Conservation (phyloP, 2,888 invertebrate genomes). For the Bellardia bayeri region DNA sequence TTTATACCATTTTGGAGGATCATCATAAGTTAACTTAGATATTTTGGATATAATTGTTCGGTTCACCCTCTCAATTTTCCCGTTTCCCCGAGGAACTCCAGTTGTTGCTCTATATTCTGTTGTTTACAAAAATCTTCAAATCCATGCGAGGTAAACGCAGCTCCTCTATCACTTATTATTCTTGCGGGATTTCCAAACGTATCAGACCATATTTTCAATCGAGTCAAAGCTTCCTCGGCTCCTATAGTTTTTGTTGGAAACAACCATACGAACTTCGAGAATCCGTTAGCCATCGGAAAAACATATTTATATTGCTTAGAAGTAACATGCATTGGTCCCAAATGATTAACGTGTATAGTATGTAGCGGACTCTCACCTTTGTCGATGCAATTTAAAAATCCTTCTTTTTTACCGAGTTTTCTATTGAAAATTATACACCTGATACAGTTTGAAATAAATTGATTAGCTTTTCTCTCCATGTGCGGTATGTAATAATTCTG, state of each 20-base stretch:
- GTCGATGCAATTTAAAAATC: neutral
- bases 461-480: neutral
- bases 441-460: neutral
- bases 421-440: neutral
- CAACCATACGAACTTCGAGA: slow-evolving; percentile 34
- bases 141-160: neutral
- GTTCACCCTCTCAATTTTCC: slow-evolving; percentile 48
- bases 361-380: neutral
- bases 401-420: no score
- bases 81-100: slow-evolving; percentile 58
- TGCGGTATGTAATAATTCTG: no score
- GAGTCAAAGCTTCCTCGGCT: neutral
- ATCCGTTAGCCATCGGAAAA: neutral
- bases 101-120: slow-evolving; percentile 72
- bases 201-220: slow-evolving; percentile 3
- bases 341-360: neutral
- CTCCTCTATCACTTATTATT: slow-evolving; percentile 22
- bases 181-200: slow-evolving; percentile 10
- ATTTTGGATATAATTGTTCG: slow-evolving; percentile 24
- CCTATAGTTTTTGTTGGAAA: slow-evolving; percentile 21
- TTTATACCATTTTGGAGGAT: slow-evolving; percentile 19
- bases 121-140: slow-evolving; percentile 5
- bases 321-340: slow-evolving; percentile 2
- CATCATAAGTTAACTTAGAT: slow-evolving; percentile 16
- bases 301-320: slow-evolving; percentile 2